A percentile compares a stretch with the other conserved stretches of the same genome.
Evolutionary conservation across 2,113 vertebrate genomes (phyloP).

Genomic region (Hippocampus abdominalis): DNA sequence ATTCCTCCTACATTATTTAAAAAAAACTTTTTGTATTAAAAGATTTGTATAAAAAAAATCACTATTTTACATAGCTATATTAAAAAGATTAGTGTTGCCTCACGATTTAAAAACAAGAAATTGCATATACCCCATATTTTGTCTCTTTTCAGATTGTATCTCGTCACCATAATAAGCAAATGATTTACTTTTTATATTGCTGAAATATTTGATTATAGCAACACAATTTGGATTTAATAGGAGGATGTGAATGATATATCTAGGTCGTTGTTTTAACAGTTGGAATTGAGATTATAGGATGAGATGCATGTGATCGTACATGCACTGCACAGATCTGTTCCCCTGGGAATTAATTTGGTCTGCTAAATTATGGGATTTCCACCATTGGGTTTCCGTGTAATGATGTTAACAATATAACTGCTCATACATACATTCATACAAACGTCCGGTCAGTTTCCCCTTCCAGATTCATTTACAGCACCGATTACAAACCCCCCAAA

Average conservation of each 20-base stretch:
- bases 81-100: conserved; percentile 76
- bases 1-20: conserved; percentile 59
- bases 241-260: conserved; percentile 55
- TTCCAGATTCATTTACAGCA: conserved; percentile 79
- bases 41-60: conserved; percentile 84
- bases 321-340: conserved; percentile 57
- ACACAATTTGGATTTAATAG: conserved; percentile 59
- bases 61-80: conserved; percentile 78
- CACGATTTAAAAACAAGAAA: conserved; percentile 78
- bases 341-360: conserved; percentile 45
- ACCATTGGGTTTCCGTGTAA: conserved; percentile 94
- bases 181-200: conserved; percentile 71
- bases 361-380: conserved; percentile 79
- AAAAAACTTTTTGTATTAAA: conserved; percentile 78
- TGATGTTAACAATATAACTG: conserved; percentile 88
- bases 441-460: conserved; percentile 84
- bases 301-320: conserved; percentile 57
- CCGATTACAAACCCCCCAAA: conserved; percentile 86
- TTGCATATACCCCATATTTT: conserved; percentile 78
- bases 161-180: conserved; percentile 62
- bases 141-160: conserved; percentile 71
- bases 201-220: conserved; percentile 67
- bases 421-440: conserved; percentile 82
- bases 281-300: conserved; percentile 53
- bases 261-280: conserved; percentile 54